These are phyloP conservation scores for Cyprinus carpio DNA, from an alignment of 2,113 vertebrate species.

Conservation along the genomic window DNA sequence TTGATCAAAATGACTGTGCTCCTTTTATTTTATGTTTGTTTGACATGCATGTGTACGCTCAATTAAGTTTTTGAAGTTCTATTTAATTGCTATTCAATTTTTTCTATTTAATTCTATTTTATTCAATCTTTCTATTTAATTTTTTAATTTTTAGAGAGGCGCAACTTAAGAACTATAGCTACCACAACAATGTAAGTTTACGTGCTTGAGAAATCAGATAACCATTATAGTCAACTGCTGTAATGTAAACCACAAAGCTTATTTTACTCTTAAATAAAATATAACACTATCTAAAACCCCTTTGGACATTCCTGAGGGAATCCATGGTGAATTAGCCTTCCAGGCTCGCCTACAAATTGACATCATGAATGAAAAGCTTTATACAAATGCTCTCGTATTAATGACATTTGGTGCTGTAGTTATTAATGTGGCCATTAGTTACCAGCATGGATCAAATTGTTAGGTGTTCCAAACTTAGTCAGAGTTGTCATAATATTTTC, in stretches of 20 bases:
- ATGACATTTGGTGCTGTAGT: no score
- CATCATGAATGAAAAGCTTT: background rate
- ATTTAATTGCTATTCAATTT: no score
- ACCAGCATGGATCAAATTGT: background rate
- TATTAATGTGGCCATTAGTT: background rate
- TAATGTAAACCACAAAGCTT: background rate
- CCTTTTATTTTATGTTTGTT: background rate
- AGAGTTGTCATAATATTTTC: background rate
- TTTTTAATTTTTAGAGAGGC: no score
- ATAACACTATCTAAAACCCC: background rate
- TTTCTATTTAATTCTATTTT: no score
- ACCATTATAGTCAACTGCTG: background rate
- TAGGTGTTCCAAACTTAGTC: background rate
- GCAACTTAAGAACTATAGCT: no score
- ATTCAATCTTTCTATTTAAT: no score
- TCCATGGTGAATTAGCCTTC: background rate
- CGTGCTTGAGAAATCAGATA: background rate
- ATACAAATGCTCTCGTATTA: background rate
- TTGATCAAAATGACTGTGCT: background rate
- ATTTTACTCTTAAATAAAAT: background rate
- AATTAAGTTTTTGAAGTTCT: background rate
- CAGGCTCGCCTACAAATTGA: background rate
- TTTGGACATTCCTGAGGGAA: background rate
- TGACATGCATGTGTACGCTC: background rate
- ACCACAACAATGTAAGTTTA: no score